Evolutionary conservation across 2,113 vertebrate genomes (phyloP).

Genomic region (Nothoprocta pentlandii): DNA sequence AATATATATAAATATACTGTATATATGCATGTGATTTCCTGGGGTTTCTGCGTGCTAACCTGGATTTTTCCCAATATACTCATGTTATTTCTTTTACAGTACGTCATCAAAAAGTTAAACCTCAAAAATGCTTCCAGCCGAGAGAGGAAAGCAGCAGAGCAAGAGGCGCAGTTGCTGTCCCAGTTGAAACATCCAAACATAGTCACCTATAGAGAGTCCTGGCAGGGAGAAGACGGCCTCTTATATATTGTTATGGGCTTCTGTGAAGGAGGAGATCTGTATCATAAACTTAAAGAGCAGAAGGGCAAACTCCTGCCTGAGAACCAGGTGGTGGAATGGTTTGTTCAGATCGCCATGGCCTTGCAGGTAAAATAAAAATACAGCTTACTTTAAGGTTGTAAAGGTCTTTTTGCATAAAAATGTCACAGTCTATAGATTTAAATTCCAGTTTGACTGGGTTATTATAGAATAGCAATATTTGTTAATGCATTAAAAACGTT

Average conservation of each 20-base stretch:
- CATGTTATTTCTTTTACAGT: constrained; percentile 77
- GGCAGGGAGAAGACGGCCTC: constrained; percentile 92
- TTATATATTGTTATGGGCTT: constrained; percentile 97
- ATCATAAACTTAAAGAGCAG: constrained; percentile 93
- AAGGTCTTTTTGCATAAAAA: neutral
- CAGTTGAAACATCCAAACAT: constrained; percentile 95
- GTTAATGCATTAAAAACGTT: neutral
- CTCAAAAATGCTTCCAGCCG: constrained; percentile 87
- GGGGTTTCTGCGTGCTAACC: neutral
- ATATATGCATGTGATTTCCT: neutral
- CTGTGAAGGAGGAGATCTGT: constrained; percentile 97
- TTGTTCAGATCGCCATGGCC: constrained; percentile 98
- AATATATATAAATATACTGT: too few species aligned
- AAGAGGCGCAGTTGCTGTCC: constrained; percentile 95
- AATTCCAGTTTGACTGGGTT: neutral
- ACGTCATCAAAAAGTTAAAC: constrained; percentile 96
- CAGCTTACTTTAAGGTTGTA: neutral
- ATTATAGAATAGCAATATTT: neutral
- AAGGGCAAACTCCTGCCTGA: constrained; percentile 91
- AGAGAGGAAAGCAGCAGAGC: constrained; percentile 90
- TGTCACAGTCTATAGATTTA: neutral
- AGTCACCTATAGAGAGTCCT: constrained; percentile 95
- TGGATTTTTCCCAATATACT: neutral
- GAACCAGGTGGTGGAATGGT: constrained; percentile 96
- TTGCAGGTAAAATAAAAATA: constrained; percentile 84